Base-by-base conservation (phyloP, 2,888 invertebrate species). In the Eudasyphora cyanicolor region DNA sequence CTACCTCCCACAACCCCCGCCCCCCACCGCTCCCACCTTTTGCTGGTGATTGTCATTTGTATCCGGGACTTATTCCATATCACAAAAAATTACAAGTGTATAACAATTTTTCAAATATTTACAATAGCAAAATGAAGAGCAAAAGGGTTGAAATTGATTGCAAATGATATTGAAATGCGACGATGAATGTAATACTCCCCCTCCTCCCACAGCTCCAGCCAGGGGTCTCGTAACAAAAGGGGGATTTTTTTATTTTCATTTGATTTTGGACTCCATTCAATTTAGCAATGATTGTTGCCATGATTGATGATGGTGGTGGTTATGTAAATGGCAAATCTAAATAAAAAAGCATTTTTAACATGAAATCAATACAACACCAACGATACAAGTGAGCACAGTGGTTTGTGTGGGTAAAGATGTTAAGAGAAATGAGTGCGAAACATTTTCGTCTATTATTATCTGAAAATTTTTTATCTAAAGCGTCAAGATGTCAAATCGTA, bases 301-400 rank as follows among this genome's bases (percentile, higher is more conserved):
- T 90, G 90, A 90, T 90, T 89, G 90, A 90, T 90, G 88, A 86
- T 86, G 87, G 88, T 90, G 88, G 86, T 86, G 87, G 88, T 89
- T 89, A 88, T 90, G 88, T 86, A 88, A 89, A 89, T 87, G 84
- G 29, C 57, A 70, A 77, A 70, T 24, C 35, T 29, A 81, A 45
- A 73, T 67, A 75, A 51, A 76, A 77, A 77, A 77, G 17, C 54
- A 4, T 17, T 77, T 74, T 77, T 70, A 75, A 80, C 76, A 51
- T 80, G 77, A 80, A 83, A 83, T 80, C 77, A 77, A 77, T 83
- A 83, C 76, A 77, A n/a, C 67, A 71, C 49, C 70, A 73, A 73
- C 70, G 32, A 45, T 51, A 51, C 35, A 45, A 57, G 12, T 38
- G 12, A 1, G 38, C 12, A 45, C 45, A 45, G 45, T 45, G 45